Percentiles rank a stretch among this genome's conserved stretches.
These are phyloP conservation scores for Neosalanx taihuensis DNA, from an alignment of 2,797 vertebrate species.

Conservation along the genomic window DNA sequence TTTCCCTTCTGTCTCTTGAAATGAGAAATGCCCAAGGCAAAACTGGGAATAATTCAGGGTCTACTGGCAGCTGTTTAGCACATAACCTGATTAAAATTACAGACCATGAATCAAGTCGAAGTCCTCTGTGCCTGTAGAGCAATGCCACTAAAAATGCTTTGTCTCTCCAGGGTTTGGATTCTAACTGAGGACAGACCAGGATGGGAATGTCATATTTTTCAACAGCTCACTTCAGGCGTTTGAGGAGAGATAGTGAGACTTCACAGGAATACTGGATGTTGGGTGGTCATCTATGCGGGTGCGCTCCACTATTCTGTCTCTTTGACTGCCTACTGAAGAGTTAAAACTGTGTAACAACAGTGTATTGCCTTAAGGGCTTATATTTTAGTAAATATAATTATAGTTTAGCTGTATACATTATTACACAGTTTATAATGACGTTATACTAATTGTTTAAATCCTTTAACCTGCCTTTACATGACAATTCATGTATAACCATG, in stretches of 20 bases:
- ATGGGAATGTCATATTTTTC: constrained; percentile 29
- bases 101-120: constrained; percentile 61
- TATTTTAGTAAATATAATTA: no score
- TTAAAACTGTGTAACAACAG: no score
- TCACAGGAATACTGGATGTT: no score
- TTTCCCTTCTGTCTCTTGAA: constrained; percentile 49
- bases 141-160: constrained; percentile 55
- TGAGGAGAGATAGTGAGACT: not conserved
- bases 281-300: no score
- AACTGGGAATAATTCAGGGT: constrained; percentile 69
- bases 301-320: no score
- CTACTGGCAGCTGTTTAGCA: constrained; percentile 73
- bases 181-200: constrained; percentile 31
- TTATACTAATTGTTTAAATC: no score
- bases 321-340: no score
- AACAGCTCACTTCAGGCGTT: constrained; percentile 17
- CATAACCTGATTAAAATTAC: constrained; percentile 74
- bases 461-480: not conserved
- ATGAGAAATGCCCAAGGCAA: constrained; percentile 68
- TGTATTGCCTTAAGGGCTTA: no score
- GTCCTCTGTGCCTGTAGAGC: constrained; percentile 52
- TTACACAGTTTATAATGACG: no score
- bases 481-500: not conserved
- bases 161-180: constrained; percentile 35
- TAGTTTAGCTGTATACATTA: no score